Conservation (phyloP, 1,140 invertebrate species). For the Pseudomyrmex concolor region DNA sequence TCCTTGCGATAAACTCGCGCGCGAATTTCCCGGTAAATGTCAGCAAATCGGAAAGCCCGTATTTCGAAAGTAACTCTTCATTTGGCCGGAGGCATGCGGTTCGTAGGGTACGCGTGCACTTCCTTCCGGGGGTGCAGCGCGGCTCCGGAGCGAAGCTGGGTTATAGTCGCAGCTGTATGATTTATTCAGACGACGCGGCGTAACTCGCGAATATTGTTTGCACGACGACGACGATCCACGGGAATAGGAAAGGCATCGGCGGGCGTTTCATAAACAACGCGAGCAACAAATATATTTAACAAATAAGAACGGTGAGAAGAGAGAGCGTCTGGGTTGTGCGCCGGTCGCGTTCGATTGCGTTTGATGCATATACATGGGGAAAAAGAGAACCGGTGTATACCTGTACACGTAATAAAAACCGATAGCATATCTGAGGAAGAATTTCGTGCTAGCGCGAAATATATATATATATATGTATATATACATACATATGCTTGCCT, state of each 20-base stretch:
- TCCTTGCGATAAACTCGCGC: background rate
- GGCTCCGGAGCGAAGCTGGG: background rate
- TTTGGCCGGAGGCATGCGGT: slow-evolving; percentile 53
- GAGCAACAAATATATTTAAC: slow-evolving; percentile 24
- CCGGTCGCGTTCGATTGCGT: slow-evolving; percentile 15
- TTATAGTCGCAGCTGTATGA: slow-evolving; percentile 58
- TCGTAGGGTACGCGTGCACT: slow-evolving; percentile 43
- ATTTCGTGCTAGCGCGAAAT: background rate
- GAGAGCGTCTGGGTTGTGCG: background rate
- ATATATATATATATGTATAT: no score
- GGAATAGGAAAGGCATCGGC: slow-evolving; percentile 57
- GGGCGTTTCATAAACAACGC: slow-evolving; percentile 67
- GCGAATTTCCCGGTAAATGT: slow-evolving; percentile 56
- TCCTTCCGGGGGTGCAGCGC: slow-evolving; percentile 44
- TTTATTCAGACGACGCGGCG: slow-evolving; percentile 65
- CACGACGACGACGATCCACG: background rate
- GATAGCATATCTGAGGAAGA: slow-evolving; percentile 24
- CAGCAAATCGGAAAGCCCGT: slow-evolving; percentile 49
- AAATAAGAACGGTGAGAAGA: slow-evolving; percentile 38
- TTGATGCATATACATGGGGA: slow-evolving; percentile 15
- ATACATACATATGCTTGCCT: background rate
- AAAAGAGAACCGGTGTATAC: slow-evolving; percentile 6
- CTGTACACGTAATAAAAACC: slow-evolving; percentile 44
- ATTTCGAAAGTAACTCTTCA: slow-evolving; percentile 70
- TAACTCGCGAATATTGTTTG: slow-evolving; percentile 67